phyloP scores from a whole-genome alignment of 1,140 invertebrate genomes.

The Zaprionus camerounensis region DNA sequence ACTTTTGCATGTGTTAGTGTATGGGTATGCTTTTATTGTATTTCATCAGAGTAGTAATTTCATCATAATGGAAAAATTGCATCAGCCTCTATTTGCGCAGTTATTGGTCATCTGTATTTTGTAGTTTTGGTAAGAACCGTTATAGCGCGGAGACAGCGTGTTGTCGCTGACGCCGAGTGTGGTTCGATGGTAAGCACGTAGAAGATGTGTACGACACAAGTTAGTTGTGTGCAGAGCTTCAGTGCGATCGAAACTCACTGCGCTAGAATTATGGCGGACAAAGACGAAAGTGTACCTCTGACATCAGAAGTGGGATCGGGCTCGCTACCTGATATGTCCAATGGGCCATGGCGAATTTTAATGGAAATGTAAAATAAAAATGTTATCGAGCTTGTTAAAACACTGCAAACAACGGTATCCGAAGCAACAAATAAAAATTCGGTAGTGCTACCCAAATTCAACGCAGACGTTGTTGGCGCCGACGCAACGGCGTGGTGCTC shows the following conservation, averaged over 20 bases:
- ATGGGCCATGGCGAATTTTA: too few species aligned
- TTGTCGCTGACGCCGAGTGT: too few species aligned
- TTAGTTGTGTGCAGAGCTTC: not conserved
- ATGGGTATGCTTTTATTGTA: too few species aligned
- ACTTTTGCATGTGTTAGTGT: too few species aligned
- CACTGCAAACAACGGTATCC: constrained; percentile 1
- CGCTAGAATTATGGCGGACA: not conserved
- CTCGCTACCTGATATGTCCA: too few species aligned
- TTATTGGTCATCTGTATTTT: too few species aligned
- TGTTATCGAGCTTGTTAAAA: constrained; percentile 7
- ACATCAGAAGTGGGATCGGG: not conserved
- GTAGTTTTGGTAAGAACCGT: too few species aligned
- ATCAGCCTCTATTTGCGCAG: too few species aligned
- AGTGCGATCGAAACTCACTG: not conserved
- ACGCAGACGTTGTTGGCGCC: constrained; percentile 35
- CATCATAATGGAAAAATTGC: too few species aligned
- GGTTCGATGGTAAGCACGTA: too few species aligned
- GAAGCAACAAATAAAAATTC: constrained; percentile 11
- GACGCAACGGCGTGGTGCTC: constrained; percentile 24
- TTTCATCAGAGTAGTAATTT: too few species aligned
- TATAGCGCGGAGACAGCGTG: too few species aligned
- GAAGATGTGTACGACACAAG: not conserved
- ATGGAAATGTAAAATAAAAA: constrained; percentile 12
- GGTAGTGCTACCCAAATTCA: constrained; percentile 34
- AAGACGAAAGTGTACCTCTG: not conserved